Base-by-base conservation (phyloP, 2,113 vertebrate species). In the Eidolon helvum region DNA sequence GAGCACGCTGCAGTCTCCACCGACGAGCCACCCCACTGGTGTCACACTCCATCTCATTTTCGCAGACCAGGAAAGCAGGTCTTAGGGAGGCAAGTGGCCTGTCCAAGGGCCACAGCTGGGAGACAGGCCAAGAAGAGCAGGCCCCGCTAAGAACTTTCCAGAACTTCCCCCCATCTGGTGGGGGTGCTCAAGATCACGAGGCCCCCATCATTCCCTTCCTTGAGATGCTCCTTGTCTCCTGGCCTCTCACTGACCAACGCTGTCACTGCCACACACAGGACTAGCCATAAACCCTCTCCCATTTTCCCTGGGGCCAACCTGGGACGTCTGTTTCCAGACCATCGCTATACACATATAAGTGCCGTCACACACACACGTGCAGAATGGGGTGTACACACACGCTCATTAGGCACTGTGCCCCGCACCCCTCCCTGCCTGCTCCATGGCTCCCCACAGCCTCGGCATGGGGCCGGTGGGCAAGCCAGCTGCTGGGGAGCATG, bases 281-380 rank as follows among this genome's bases (percentile, higher is more conserved):
- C 28, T 50, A 40, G 48, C 69, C 18, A 5, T 9, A 68, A 55
- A 15, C 12, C 50, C 18, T 55, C 8, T 40, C 38, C 68, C 43
- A 7, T 48, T 53, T 38, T 48, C 77, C 63, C 11, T 4, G 10
- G 82, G 48, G 83, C n/a, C 12, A 43, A 26, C 45, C 5, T 2
- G 33, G 43, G 53, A 9, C 8, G 14, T 68, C 38, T 8, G 53
- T 22, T 77, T 21, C 57, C 33, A 43, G 59, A 40, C 6, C 28
- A 0, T 24, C 18, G 35, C 57, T 22, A 4, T n/a, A 9, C 85
- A 18, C 19, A 1, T 5, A 10, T 16, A n/a, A 57, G 48, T 26
- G 12, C 30, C 1, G 2, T 22, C 50, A 5, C 1, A 38, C 53
- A 38, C 16, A 3, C 6, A 21, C 2, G 4, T 0, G 4, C 33